phyloP scores from a whole-genome alignment of 2,888 invertebrate genomes.

The Rotaria magnacalcarata region DNA sequence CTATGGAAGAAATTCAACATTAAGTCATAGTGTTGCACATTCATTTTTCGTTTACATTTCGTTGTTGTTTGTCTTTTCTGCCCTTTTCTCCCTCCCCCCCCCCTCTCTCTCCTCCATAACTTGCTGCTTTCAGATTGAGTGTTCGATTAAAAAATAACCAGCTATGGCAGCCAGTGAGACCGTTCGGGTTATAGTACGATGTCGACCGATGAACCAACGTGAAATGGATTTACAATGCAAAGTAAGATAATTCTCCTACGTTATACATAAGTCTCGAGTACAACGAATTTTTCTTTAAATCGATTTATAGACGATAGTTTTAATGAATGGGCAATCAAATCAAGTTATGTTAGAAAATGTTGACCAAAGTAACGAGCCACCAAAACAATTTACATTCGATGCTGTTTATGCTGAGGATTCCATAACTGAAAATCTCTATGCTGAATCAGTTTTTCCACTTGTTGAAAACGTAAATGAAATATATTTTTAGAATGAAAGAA shows the following conservation, averaged over 20 bases:
- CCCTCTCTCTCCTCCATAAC: no score
- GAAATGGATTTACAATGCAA: conserved; percentile 70
- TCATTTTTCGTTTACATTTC: not conserved
- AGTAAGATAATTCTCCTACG: conserved; percentile 50
- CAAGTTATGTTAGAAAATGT: conserved; percentile 62
- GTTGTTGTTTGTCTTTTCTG: not conserved
- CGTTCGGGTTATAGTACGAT: conserved; percentile 77
- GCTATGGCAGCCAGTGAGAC: conserved; percentile 61
- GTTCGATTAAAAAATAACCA: not conserved
- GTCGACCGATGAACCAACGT: conserved; percentile 76
- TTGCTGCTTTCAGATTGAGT: not conserved
- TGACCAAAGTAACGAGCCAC: conserved; percentile 64
- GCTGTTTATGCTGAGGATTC: conserved; percentile 74
- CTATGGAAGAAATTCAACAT: not conserved
- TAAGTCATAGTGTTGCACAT: not conserved
- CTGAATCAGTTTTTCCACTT: conserved; percentile 76
- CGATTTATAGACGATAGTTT: conserved; percentile 34
- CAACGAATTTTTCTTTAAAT: no score
- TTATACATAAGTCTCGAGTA: not conserved
- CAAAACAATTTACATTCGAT: conserved; percentile 75
- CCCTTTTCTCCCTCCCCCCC: no score
- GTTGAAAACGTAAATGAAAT: conserved; percentile 66
- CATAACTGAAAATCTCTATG: conserved; percentile 78
- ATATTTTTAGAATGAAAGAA: not conserved
- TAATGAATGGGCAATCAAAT: conserved; percentile 34